phyloP scores from a whole-genome alignment of 1,140 invertebrate species.

The Aphelenchoides besseyi region DNA sequence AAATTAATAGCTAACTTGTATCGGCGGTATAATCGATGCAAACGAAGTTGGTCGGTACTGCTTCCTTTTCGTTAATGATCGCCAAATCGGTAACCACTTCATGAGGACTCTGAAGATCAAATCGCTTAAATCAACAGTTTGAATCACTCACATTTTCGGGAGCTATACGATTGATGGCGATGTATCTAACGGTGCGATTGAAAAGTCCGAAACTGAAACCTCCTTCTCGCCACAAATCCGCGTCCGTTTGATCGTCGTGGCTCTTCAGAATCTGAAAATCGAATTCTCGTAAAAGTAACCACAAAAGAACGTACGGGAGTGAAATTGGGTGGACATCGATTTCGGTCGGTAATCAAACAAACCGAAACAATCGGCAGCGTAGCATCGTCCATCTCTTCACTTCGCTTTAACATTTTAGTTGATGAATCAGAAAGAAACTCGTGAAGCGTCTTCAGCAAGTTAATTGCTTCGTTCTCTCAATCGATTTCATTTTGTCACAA shows the following conservation, averaged over 20 bases:
- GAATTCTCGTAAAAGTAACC: constrained; percentile 13
- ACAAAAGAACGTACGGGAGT: constrained; percentile 32
- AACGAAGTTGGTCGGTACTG: constrained; percentile 51
- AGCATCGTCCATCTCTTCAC: constrained; percentile 41
- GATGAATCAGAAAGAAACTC: too few relatives aligned
- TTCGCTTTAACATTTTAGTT: background rate
- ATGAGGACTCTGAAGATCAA: constrained; percentile 23
- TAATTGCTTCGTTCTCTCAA: too few relatives aligned
- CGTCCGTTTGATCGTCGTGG: constrained; percentile 40
- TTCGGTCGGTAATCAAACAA: constrained; percentile 46
- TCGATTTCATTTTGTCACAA: too few relatives aligned
- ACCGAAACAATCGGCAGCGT: constrained; percentile 44
- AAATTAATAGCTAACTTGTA: constrained; percentile 37
- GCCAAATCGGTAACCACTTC: constrained; percentile 50
- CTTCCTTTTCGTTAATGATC: constrained; percentile 47
- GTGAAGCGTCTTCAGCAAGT: too few relatives aligned
- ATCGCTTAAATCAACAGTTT: constrained; percentile 21
- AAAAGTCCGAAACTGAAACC: constrained; percentile 50
- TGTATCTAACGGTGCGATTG: constrained; percentile 40
- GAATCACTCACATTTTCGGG: constrained; percentile 38
- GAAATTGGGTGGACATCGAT: constrained; percentile 39
- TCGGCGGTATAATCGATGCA: constrained; percentile 49
- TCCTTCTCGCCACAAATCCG: constrained; percentile 53
- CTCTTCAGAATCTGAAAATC: constrained; percentile 40
- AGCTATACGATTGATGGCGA: constrained; percentile 34